Evolutionary conservation across 2,888 invertebrate genomes (phyloP), one percentile per base, ranked within the genome.

Genomic region (Allygus modestus): DNA sequence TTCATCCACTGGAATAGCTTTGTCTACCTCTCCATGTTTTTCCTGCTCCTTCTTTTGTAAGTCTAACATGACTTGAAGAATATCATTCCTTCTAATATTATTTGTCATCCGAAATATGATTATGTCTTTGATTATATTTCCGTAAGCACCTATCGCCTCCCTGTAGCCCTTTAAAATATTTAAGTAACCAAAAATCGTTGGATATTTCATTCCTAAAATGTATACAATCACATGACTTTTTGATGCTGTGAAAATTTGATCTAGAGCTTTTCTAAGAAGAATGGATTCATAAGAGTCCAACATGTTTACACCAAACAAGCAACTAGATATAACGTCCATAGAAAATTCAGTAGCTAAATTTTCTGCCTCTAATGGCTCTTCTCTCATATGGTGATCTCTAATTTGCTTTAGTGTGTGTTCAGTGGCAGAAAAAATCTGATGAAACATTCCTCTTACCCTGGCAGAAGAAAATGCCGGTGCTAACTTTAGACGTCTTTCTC

Each of bases 301-400:
- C 43, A 43, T 43, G 9, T 73, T 23, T 17, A 73, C 73, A 12
- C 73, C 73, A 41, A 73, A 43, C 41, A 37, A 11, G 41, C 73
- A 73, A 73, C 73, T 43, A 2, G 73, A 12, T 4, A 73, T 73
- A 1, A 23, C 23, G 11, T 73, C 43, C n/a, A 20, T 73, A 17
- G 43, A 1, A 20, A 43, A 73, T 0, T 1, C 41, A 15, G 2
- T 17, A n/a, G 43, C 43, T 7, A 73, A 73, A 2, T 7, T 1
- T 37, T 73, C 73, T 43, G 41, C 26, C 17, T 73, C 73, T n/a
- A 73, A 7, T 20, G 20, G 26, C 41, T 73, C 23, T 43, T 69
- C n/a, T 33, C 33, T 69, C 1, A 15, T 2, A 58, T 23, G 2
- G 7, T 58, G 20, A 26, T 58, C 23, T 31, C 12, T 31, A 9